Evolutionary conservation across 2,797 vertebrate species (phyloP).

Genomic region (Hylomyscus alleni): DNA sequence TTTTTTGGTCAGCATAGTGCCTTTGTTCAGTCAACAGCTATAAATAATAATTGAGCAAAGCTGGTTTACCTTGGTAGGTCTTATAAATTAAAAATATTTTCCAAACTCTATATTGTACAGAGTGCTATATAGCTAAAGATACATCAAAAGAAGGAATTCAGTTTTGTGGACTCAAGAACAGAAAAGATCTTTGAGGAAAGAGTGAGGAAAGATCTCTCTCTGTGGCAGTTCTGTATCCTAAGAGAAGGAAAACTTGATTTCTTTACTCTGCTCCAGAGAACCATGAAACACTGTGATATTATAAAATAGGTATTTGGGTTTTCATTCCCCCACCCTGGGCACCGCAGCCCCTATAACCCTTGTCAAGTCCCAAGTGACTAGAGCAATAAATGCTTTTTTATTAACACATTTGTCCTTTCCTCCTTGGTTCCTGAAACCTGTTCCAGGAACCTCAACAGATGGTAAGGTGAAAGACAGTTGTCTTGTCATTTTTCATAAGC

Average conservation of each 20-base stretch:
- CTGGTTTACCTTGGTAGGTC: background rate
- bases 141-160: slow-evolving; percentile 3
- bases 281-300: background rate
- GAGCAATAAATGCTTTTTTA: background rate
- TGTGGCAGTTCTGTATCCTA: background rate
- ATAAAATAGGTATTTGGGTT: background rate
- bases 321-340: background rate
- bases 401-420: slow-evolving; percentile 27
- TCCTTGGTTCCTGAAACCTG: background rate
- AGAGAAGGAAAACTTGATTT: background rate
- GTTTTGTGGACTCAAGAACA: slow-evolving; percentile 18
- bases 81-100: slow-evolving; percentile 36
- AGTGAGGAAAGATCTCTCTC: background rate
- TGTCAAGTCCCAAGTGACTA: background rate
- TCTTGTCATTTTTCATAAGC: background rate
- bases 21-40: background rate
- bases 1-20: slow-evolving; percentile 2
- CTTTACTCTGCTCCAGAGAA: slow-evolving; percentile 1
- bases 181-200: background rate
- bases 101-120: background rate
- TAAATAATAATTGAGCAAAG: background rate
- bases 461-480: background rate
- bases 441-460: background rate
- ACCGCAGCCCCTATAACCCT: background rate
- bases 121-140: background rate